Conservation (phyloP, 1,140 invertebrate genomes). For the Diachasma alloeum region DNA sequence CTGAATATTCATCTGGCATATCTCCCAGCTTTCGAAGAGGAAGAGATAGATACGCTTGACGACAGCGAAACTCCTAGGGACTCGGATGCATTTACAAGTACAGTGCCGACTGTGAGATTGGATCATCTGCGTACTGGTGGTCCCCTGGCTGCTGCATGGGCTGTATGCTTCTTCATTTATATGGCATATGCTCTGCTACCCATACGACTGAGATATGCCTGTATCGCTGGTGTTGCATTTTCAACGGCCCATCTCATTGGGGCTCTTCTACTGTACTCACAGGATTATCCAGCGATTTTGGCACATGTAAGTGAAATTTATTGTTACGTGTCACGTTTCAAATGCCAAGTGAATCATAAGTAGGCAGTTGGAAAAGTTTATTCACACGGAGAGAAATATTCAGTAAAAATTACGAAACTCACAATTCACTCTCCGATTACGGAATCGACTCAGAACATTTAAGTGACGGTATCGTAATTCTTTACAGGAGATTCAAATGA, state of each 20-base stretch:
- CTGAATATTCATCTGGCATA: slow-evolving; percentile 63
- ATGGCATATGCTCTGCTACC: slow-evolving; percentile 88
- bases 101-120: slow-evolving; percentile 19
- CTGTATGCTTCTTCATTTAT: slow-evolving; percentile 83
- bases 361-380: no score
- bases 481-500: no score
- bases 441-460: no score
- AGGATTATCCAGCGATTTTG: slow-evolving; percentile 54
- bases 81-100: neutral
- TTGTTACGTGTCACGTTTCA: neutral
- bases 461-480: no score
- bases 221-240: slow-evolving; percentile 75
- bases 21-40: slow-evolving; percentile 28
- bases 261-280: slow-evolving; percentile 49
- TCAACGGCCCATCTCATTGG: slow-evolving; percentile 73
- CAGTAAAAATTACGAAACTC: no score
- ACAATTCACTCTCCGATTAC: no score
- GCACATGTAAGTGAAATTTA: slow-evolving; percentile 50
- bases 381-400: no score
- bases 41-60: slow-evolving; percentile 33
- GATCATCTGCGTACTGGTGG: slow-evolving; percentile 48
- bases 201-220: slow-evolving; percentile 80
- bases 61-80: slow-evolving; percentile 22
- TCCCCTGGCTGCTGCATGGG: slow-evolving; percentile 70
- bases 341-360: neutral